A percentile compares a stretch with the other conserved stretches of the same genome.
phyloP scores from a whole-genome alignment of 2,113 vertebrate species.

The Lampris incognitus region DNA sequence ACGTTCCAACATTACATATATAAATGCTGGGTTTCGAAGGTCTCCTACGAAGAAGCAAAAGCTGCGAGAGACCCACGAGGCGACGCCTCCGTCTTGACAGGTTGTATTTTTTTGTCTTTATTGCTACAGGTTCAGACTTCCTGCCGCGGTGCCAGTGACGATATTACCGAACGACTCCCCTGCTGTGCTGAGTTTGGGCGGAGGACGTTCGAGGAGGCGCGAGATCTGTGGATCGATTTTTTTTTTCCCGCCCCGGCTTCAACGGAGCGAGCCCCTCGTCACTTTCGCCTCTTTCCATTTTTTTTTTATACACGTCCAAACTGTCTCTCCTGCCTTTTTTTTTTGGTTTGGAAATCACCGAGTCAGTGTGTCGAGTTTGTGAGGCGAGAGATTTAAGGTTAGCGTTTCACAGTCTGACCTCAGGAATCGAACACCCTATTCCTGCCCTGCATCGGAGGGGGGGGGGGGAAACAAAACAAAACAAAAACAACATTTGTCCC shows the following conservation, averaged over 20 bases:
- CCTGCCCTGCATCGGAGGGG: slow-evolving; percentile 40
- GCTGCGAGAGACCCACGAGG: slow-evolving; percentile 56
- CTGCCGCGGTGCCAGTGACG: slow-evolving; percentile 36
- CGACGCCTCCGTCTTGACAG: slow-evolving; percentile 57
- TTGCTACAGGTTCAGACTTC: slow-evolving; percentile 68
- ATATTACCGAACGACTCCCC: too few relatives aligned
- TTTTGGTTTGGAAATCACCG: slow-evolving; percentile 55
- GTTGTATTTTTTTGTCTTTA: slow-evolving; percentile 56
- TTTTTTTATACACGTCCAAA: slow-evolving; percentile 19
- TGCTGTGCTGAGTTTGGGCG: too few relatives aligned
- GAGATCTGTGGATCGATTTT: too few relatives aligned
- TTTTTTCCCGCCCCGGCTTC: not conserved
- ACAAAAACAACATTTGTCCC: slow-evolving; percentile 24
- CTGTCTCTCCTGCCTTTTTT: slow-evolving; percentile 32
- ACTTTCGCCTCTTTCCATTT: slow-evolving; percentile 10
- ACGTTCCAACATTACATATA: slow-evolving; percentile 60
- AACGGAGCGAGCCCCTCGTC: too few relatives aligned
- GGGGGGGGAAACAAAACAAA: not conserved
- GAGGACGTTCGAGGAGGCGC: too few relatives aligned
- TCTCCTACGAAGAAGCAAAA: slow-evolving; percentile 58
- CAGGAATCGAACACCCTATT: slow-evolving; percentile 54
- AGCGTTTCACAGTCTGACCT: slow-evolving; percentile 72
- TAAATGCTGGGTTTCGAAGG: slow-evolving; percentile 69
- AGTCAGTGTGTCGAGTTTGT: slow-evolving; percentile 63
- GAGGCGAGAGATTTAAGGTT: slow-evolving; percentile 36